Evolutionary conservation across 1,140 invertebrate genomes (phyloP).

Genomic region (Mizuhopecten yessoensis): DNA sequence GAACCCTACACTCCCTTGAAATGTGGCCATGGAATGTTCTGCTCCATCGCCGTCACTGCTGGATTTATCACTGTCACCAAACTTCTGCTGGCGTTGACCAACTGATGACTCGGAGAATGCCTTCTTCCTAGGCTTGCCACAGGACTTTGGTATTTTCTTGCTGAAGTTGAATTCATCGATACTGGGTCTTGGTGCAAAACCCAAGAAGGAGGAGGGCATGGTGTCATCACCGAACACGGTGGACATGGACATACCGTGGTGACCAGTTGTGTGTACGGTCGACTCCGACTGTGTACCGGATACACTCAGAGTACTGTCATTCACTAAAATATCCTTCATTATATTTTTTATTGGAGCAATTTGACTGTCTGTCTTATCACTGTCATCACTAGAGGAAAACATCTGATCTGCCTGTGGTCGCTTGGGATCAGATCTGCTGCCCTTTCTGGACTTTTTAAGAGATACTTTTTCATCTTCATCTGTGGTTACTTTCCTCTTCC

Average conservation of each 20-base stretch:
- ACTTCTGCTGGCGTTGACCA: neutral
- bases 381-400: neutral
- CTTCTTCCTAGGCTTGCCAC: conserved; percentile 32
- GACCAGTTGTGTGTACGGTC: conserved; percentile 53
- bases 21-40: neutral
- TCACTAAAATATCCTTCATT: conserved; percentile 41
- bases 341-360: neutral
- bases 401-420: neutral
- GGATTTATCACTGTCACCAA: conserved; percentile 47
- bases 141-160: conserved; percentile 41
- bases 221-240: conserved; percentile 65
- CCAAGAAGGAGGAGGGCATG: conserved; percentile 31
- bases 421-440: neutral
- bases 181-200: conserved; percentile 63
- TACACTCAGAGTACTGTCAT: neutral
- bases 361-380: neutral
- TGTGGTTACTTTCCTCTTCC: neutral
- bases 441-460: neutral
- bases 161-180: conserved; percentile 72
- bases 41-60: conserved; percentile 50
- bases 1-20: neutral
- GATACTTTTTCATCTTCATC: neutral
- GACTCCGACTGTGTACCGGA: conserved; percentile 6
- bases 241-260: conserved; percentile 71
- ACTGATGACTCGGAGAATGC: conserved; percentile 49